A percentile compares a stretch with the other conserved stretches of the same genome.
phyloP scores from a whole-genome alignment of 2,113 vertebrate genomes.

The Cavia porcellus region DNA sequence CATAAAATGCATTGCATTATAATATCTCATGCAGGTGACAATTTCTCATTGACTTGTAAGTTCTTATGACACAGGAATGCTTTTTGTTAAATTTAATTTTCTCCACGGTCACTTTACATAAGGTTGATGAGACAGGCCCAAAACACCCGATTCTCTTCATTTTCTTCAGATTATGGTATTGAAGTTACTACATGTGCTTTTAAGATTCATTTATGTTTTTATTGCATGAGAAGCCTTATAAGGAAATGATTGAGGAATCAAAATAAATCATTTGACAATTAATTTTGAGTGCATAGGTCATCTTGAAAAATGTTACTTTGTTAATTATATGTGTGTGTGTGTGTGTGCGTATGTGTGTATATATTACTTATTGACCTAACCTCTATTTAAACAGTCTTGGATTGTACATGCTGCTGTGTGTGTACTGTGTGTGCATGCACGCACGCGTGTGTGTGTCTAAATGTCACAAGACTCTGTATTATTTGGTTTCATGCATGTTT shows the following conservation, averaged over 20 bases:
- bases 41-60: constrained; percentile 44
- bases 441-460: background rate
- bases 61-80: background rate
- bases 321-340: background rate
- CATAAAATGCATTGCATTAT: constrained; percentile 38
- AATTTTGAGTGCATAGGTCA: constrained; percentile 20
- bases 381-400: background rate
- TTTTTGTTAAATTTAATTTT: constrained; percentile 60
- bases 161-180: background rate
- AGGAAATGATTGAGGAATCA: constrained; percentile 7
- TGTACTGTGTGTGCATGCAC: background rate
- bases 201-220: constrained; percentile 13
- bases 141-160: constrained; percentile 15
- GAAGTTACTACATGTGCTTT: constrained; percentile 44
- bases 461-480: constrained; percentile 58
- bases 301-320: background rate
- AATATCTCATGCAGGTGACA: constrained; percentile 24
- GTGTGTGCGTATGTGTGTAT: background rate
- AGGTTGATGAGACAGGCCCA: background rate
- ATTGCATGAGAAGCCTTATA: constrained; percentile 17
- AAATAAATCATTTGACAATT: constrained; percentile 53
- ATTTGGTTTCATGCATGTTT: constrained; percentile 61
- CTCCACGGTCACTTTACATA: background rate
- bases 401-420: background rate
- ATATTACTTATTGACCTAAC: background rate